phyloP scores from a whole-genome alignment of 1,140 invertebrate genomes.

The Drosophila aff. region DNA sequence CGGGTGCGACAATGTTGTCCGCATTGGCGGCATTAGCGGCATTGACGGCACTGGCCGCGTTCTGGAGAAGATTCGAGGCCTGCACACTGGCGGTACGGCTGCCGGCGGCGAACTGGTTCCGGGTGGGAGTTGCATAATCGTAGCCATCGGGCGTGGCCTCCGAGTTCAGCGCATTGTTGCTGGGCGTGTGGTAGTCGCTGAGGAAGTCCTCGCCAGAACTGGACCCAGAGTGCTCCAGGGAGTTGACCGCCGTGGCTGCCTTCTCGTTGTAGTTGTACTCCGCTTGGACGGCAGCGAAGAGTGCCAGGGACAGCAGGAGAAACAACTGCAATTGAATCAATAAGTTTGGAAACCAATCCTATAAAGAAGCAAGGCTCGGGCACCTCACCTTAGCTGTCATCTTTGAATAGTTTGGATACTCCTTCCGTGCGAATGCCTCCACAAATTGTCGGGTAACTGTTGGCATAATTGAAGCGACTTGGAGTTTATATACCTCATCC shows the following conservation, averaged over 20 bases:
- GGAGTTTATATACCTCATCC: constrained; percentile 54
- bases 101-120: constrained; percentile 38
- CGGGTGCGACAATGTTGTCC: constrained; percentile 4
- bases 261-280: constrained; percentile 61
- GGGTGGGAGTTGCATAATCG: constrained; percentile 43
- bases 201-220: constrained; percentile 61
- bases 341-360: background rate
- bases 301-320: constrained; percentile 37
- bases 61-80: constrained; percentile 47
- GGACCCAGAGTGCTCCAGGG: constrained; percentile 30
- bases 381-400: constrained; percentile 58
- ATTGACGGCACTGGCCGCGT: constrained; percentile 27
- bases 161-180: constrained; percentile 55
- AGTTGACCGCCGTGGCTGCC: constrained; percentile 27
- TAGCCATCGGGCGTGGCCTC: constrained; percentile 65
- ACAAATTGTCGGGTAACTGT: constrained; percentile 65
- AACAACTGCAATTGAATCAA: constrained; percentile 36
- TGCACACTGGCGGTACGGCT: constrained; percentile 28
- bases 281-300: constrained; percentile 34
- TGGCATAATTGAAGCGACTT: constrained; percentile 55
- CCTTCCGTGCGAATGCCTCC: constrained; percentile 38
- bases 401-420: constrained; percentile 31
- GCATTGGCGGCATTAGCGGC: constrained; percentile 9
- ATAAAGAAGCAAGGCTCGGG: background rate
- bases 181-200: constrained; percentile 56